Percentiles rank a stretch among this genome's conserved stretches.
phyloP scores from a whole-genome alignment of 1,140 invertebrate species.

The Drosophila bocki region DNA sequence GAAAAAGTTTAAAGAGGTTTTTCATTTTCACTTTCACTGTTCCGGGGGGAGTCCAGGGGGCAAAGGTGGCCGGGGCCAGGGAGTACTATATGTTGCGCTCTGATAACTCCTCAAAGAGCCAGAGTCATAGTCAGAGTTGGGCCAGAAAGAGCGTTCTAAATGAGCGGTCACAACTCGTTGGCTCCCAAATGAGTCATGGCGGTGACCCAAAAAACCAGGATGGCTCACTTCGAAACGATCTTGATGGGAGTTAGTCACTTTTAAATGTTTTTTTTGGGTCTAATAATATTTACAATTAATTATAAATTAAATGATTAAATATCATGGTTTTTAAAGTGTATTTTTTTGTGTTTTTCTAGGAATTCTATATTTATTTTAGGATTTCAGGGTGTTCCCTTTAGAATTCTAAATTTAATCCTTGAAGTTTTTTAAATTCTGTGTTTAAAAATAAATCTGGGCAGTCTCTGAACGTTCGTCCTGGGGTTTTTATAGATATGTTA shows the following conservation, averaged over 20 bases:
- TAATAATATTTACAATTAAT: not conserved
- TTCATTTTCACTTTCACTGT: slow-evolving; percentile 75
- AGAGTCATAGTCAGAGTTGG: not conserved
- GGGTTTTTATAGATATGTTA: too few species aligned
- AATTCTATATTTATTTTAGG: not conserved
- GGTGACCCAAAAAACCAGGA: slow-evolving; percentile 17
- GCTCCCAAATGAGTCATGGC: slow-evolving; percentile 35
- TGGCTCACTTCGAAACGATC: not conserved
- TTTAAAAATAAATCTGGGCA: too few species aligned
- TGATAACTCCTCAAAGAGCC: slow-evolving; percentile 31
- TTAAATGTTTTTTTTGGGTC: too few species aligned
- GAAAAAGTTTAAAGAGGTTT: slow-evolving; percentile 29
- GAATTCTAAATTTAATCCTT: not conserved
- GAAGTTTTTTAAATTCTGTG: too few species aligned
- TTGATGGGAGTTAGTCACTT: not conserved
- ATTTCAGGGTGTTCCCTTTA: not conserved
- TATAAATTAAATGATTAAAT: not conserved
- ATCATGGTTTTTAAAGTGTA: not conserved
- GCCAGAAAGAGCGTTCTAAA: slow-evolving; percentile 28
- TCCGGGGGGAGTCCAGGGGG: not conserved
- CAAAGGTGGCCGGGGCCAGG: slow-evolving; percentile 5
- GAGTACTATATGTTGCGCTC: slow-evolving; percentile 15
- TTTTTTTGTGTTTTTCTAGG: not conserved
- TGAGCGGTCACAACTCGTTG: slow-evolving; percentile 24
- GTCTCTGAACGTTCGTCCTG: too few species aligned